Conservation (phyloP, 2,113 vertebrate genomes). For the Xenopus laevis region DNA sequence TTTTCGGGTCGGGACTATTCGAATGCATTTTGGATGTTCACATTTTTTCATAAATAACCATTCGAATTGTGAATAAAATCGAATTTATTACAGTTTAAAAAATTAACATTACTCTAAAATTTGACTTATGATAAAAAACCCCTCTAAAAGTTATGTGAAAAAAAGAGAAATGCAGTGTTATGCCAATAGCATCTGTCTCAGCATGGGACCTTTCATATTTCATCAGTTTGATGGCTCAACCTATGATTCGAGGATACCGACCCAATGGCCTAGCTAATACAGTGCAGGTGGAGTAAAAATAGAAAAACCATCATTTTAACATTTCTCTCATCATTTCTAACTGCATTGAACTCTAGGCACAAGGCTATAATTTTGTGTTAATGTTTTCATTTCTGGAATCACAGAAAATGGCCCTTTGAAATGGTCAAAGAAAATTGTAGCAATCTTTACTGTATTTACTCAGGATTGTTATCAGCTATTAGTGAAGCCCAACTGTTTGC, state of each 20-base stretch:
- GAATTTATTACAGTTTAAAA: no score
- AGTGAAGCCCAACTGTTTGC: constrained; percentile 2
- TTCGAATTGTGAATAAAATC: no score
- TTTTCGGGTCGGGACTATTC: no score
- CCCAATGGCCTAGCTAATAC: neutral
- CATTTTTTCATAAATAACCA: no score
- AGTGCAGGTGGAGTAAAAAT: neutral
- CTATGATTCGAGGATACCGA: neutral
- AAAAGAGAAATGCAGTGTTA: no score
- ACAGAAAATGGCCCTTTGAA: constrained; percentile 19
- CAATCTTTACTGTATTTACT: constrained; percentile 23
- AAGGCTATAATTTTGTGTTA: constrained; percentile 24
- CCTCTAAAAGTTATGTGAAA: no score
- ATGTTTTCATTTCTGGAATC: neutral
- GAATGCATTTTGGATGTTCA: no score
- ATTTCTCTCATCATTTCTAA: neutral
- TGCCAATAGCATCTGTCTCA: no score
- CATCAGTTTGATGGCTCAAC: constrained; percentile 1
- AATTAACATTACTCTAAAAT: no score
- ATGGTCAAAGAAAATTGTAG: neutral
- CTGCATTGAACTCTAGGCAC: neutral
- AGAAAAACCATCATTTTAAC: neutral
- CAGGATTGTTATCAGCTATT: neutral
- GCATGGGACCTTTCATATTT: neutral
- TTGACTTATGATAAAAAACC: no score